These are phyloP conservation scores for Gordius sp. DNA, from an alignment of 2,888 invertebrate genomes.

Conservation along the genomic window DNA sequence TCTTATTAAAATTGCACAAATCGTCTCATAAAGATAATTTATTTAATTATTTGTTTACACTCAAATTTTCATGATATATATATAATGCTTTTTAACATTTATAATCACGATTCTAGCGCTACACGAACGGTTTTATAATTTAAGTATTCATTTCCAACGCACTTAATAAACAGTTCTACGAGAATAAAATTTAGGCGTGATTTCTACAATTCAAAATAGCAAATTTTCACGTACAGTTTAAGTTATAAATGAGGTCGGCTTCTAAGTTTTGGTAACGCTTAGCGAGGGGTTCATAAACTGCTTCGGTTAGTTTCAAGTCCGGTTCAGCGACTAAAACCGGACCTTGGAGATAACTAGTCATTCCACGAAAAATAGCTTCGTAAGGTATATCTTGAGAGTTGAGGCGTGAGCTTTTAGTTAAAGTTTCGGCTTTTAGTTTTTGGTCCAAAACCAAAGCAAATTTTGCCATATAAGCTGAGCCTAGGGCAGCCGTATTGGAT, in stretches of 20 bases:
- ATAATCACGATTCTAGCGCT: too few species aligned
- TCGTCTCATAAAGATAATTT: too few species aligned
- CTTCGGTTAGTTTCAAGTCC: neutral
- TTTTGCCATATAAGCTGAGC: conserved; percentile 5
- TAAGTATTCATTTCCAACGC: too few species aligned
- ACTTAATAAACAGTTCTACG: too few species aligned
- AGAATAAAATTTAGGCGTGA: too few species aligned
- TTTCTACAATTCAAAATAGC: too few species aligned
- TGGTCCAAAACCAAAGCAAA: neutral
- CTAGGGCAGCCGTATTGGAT: conserved; percentile 1
- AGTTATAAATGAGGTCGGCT: neutral
- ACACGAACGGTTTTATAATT: too few species aligned
- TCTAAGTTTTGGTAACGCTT: neutral
- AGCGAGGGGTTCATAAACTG: neutral
- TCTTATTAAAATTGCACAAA: too few species aligned
- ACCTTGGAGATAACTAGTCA: neutral
- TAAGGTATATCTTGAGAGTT: neutral
- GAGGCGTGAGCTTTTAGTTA: neutral
- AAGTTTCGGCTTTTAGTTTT: neutral
- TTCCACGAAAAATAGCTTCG: neutral
- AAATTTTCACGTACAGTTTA: too few species aligned
- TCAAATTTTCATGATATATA: too few species aligned
- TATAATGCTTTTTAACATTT: too few species aligned
- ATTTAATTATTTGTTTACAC: too few species aligned
- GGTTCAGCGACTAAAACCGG: neutral